Evolutionary conservation across 2,113 vertebrate genomes (phyloP), one percentile per base, ranked within the genome.

Genomic region (Leptocoma aspasia): DNA sequence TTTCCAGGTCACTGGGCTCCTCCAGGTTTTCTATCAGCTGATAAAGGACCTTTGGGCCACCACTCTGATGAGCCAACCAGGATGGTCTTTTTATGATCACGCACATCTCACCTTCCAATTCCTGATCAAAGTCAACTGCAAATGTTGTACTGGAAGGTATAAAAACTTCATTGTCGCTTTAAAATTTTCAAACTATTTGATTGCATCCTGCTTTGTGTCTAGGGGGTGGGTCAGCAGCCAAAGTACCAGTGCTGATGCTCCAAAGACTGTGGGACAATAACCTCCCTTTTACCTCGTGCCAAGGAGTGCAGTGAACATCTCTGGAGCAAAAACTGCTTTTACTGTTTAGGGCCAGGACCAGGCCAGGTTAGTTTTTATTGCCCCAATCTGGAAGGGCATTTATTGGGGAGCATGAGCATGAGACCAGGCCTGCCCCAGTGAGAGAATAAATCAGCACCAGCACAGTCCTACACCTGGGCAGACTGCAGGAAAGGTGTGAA

Each of bases 61-160:
- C 30, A 2, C 18, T 60, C 30, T 13, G 31, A 39, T 0, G 0
- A 82, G 33, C 14, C 53, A 57, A 70, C 22, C 45, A 56, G n/a
- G 60, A 45, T 1, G 11, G 47, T 71, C 54, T 37, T 64, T 41
- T n/a, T 19, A 31, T 7, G 50, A 31, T 2, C 5, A 31, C 2
- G 7, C 14, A 3, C 56, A 45, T 39, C 42, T 71, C 63, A 24
- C n/a, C 50, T 47, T 37, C 45, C 45, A 53, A 78, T 60, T 39
- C 7, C 39, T 33, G 18, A 42, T 33, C 30, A 16, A 59, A 86
- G 68, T 15, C 54, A 83, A 4, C 33, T 53, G 37, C 70, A 69
- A 20, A 28, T 9, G 9, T 15, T 70, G 24, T 8, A 27, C 26
- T 28, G 33, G 30, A 53, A 77, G 30, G n/a, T 83, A 17, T 16